A percentile compares a stretch with the other conserved stretches of the same genome.
Conservation (phyloP, 2,113 vertebrate genomes). For the Channa maculata region DNA sequence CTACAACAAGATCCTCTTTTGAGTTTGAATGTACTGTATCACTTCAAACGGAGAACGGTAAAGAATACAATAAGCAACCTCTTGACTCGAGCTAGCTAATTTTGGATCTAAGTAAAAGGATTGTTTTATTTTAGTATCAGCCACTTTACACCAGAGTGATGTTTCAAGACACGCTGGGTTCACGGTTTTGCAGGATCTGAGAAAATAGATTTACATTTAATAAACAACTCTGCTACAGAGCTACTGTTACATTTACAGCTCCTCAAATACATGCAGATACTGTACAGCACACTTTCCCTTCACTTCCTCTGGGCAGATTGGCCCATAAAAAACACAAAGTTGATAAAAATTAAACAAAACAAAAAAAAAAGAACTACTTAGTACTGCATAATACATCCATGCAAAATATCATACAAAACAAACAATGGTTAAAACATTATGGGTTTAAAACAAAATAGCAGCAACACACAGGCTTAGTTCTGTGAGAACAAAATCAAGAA, state of each 20-base stretch:
- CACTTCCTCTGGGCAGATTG: slow-evolving; percentile 53
- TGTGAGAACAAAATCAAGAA: slow-evolving; percentile 80
- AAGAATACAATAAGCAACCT: slow-evolving; percentile 18
- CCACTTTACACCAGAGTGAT: slow-evolving; percentile 37
- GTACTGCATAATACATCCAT: slow-evolving; percentile 45
- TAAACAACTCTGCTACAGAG: slow-evolving; percentile 72
- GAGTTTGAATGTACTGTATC: slow-evolving; percentile 42
- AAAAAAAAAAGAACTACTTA: slow-evolving; percentile 34
- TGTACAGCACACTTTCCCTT: slow-evolving; percentile 69
- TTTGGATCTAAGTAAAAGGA: neutral
- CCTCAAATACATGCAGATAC: slow-evolving; percentile 77
- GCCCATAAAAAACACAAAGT: slow-evolving; percentile 44
- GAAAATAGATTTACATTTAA: slow-evolving; percentile 72
- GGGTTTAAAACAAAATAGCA: slow-evolving; percentile 78
- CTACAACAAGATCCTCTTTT: slow-evolving; percentile 52
- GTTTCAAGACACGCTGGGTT: slow-evolving; percentile 30
- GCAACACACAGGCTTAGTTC: slow-evolving; percentile 82
- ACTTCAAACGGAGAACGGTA: slow-evolving; percentile 16
- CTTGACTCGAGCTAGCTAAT: neutral
- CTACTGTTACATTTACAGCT: slow-evolving; percentile 78
- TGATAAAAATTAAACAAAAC: slow-evolving; percentile 41
- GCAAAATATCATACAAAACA: slow-evolving; percentile 58
- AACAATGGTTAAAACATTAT: slow-evolving; percentile 53
- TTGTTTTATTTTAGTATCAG: slow-evolving; percentile 12
- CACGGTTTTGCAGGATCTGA: slow-evolving; percentile 56